Evolutionary conservation across 2,888 invertebrate genomes (phyloP), one percentile per base, ranked within the genome.

Genomic region (Germaria angustata): DNA sequence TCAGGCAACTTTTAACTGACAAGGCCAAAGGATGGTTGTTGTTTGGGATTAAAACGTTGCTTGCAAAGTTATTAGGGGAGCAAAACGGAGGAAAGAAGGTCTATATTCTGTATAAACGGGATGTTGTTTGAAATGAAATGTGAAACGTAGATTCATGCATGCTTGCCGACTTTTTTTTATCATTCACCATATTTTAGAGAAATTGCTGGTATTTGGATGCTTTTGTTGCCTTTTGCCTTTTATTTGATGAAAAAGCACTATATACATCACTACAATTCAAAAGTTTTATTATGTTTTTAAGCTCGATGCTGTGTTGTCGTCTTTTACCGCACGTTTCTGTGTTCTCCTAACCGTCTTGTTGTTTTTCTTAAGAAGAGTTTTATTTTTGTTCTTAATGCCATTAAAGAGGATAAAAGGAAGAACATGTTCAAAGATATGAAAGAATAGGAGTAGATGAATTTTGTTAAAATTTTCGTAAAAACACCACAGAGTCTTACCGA

Each of bases 1-100:
- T 77, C 53, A 53, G 69, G 55, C 59, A 69, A 61, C 59, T 69
- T 77, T 78, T 68, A 79, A 82, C 75, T 82, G 82, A 76, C 79
- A 82, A 79, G 82, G 82, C 79, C 82, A 82, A 82, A 82, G 75
- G 79, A 82, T 79, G 79, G 69, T 44, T 75, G 68, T 49, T 46
- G 39, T 41, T n/a, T 34, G 51, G 61, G 61, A 63, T 46, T 22
- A 66, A 55, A 55, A 55, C 28, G 68, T 69, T 69, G 41, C 15
- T 41, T 53, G 53, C 53, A 69, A 44, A 44, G 17, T 41, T 55
- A n/a, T 41, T 53, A 72, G 32, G 51, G 71, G 39, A 53, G 51
- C 39, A 39, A 28, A 28, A 28, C 3, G 28, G 28, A 28, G 24
- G 39, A 51, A 46, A 17, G n/a, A 55, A 34, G 17, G 20, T n/a